Base-by-base conservation (phyloP, 2,888 invertebrate genomes). In the Conops quadrifasciatus region DNA sequence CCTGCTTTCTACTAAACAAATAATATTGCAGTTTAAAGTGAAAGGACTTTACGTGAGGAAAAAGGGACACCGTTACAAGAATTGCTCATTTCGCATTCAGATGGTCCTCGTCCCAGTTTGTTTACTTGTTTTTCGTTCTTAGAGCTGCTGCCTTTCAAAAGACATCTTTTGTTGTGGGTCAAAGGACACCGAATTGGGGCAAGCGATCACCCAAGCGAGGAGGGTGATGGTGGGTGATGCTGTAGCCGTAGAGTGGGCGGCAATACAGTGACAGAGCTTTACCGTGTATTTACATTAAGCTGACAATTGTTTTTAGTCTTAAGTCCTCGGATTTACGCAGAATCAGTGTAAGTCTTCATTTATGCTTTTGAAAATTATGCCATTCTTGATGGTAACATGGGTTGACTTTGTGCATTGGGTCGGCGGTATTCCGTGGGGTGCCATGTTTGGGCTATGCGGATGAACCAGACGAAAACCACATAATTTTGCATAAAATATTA, bases 31-130 rank as follows among this genome's bases (percentile, higher is more conserved):
- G 51, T 43, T 62, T 68, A 13, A 60, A 68, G 49, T 62, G 62
- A 49, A 62, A 62, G 68, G 36, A 51, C 60, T 62, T 68, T 68
- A 60, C 49, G 51, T 62, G 36, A 49, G 51, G 26, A 43, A 36
- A 58, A 62, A 68, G 49, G 68, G 60, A 68, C 68, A 68, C 36
- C 68, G 62, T 68, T 68, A 68, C 49, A 43, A 45, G 21, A n/a
- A n/a, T n/a, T n/a, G n/a, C n/a, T n/a, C n/a, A n/a, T 36, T 56
- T 16, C 56, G 19, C 26, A 19, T 26, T 45, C 36, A 21, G n/a
- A 21, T 47, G 16, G 19, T n/a, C 7, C 13, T 66, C 66, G 30
- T 21, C 28, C 36, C 15, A 36, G 1, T 65, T 65, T 51, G 49
- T 19, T 30, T 51, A 19, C n/a, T 65, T n/a, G 9, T 47, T 36